Evolutionary conservation across 2,888 invertebrate species (phyloP).

Genomic region (Meliscaeva auricollis): DNA sequence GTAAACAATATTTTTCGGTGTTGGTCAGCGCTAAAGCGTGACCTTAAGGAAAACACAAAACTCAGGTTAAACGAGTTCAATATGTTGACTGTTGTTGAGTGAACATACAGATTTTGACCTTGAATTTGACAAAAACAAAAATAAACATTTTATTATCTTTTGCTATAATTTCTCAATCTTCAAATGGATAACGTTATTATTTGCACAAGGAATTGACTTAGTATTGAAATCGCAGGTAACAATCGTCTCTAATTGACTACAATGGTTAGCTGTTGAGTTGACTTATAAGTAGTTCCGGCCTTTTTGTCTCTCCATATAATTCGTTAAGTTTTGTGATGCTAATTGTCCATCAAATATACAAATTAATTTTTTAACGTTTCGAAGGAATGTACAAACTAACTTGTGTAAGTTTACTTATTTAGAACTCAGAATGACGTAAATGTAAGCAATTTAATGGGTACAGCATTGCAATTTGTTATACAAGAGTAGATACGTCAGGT

Average conservation of each 20-base stretch:
- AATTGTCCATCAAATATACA: slow-evolving; percentile 37
- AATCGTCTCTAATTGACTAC: slow-evolving; percentile 15
- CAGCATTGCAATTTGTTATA: neutral
- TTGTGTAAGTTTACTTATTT: slow-evolving; percentile 18
- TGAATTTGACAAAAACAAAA: slow-evolving; percentile 15
- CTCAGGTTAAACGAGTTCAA: neutral
- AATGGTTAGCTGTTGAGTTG: slow-evolving; percentile 1
- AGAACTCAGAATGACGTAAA: slow-evolving; percentile 8
- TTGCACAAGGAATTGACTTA: neutral
- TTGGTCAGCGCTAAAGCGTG: neutral
- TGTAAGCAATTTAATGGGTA: neutral
- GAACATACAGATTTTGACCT: slow-evolving; percentile 1
- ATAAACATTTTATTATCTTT: neutral
- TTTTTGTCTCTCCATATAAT: neutral
- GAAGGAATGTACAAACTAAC: neutral
- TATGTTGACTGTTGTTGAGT: neutral
- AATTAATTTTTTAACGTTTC: neutral
- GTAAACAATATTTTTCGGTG: neutral
- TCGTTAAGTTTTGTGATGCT: slow-evolving; percentile 13
- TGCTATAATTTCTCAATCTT: slow-evolving; percentile 7
- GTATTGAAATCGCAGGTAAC: neutral
- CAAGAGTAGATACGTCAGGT: slow-evolving; percentile 17
- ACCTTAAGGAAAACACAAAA: slow-evolving; percentile 11
- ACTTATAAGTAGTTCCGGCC: slow-evolving; percentile 44
- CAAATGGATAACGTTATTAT: slow-evolving; percentile 10